A percentile compares a stretch with the other conserved stretches of the same genome.
These are phyloP conservation scores for Ganaspis brasiliensis DNA, from an alignment of 2,888 invertebrate species.

Conservation along the genomic window DNA sequence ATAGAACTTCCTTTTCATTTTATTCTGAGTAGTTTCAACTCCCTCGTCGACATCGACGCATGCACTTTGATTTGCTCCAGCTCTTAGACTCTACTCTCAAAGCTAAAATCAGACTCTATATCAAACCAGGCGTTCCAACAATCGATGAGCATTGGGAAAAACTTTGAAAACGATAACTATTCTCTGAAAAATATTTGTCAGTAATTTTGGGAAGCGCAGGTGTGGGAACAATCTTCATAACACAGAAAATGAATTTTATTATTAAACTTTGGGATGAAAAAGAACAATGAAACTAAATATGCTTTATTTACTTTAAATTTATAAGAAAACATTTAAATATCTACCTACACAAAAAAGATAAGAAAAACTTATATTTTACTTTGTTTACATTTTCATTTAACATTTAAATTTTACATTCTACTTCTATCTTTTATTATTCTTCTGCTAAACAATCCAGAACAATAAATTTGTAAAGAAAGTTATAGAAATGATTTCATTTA, in stretches of 20 bases:
- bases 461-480: not conserved
- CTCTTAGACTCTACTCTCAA: not conserved
- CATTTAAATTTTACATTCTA: slow-evolving; percentile 3
- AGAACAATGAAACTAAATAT: not conserved
- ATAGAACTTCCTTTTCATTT: slow-evolving; percentile 21
- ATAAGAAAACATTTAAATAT: not conserved
- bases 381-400: no score
- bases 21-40: not conserved
- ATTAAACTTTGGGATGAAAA: not conserved
- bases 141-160: not conserved
- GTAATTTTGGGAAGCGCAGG: not conserved
- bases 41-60: slow-evolving; percentile 1
- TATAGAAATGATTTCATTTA: not conserved
- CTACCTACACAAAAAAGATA: not conserved
- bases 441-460: slow-evolving; percentile 6
- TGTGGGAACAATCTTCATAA: not conserved
- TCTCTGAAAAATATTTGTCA: slow-evolving; percentile 1
- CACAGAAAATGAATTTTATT: not conserved
- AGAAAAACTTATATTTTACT: not conserved
- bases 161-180: not conserved
- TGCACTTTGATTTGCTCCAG: not conserved
- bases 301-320: not conserved
- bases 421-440: not conserved
- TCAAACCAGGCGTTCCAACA: not conserved
- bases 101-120: no score